These are phyloP conservation scores for Pemphigus obesinymphae DNA, from an alignment of 1,140 invertebrate species.

Conservation along the genomic window DNA sequence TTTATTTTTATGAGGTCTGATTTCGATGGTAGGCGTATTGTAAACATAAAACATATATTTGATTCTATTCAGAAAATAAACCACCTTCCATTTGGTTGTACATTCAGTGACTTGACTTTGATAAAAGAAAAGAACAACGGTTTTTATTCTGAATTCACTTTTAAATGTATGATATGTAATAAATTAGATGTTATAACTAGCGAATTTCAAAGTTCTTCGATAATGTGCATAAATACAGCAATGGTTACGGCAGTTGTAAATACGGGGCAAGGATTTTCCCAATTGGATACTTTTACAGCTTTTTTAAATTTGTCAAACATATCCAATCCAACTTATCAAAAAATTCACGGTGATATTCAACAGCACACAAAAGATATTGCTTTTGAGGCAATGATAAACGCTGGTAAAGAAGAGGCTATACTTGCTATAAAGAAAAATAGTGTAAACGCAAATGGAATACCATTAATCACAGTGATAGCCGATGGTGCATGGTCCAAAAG, in stretches of 20 bases:
- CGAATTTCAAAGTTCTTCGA: not conserved
- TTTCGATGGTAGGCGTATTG: too few species aligned
- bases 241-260: not conserved
- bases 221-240: not conserved
- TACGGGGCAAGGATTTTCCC: not conserved
- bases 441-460: not conserved
- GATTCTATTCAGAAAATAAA: too few species aligned
- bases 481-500: not conserved
- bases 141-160: not conserved
- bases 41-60: too few species aligned
- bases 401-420: not conserved
- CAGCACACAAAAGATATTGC: not conserved
- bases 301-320: not conserved
- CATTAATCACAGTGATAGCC: not conserved
- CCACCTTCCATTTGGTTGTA: too few species aligned
- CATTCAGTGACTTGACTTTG: too few species aligned
- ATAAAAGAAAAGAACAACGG: not conserved
- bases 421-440: not conserved
- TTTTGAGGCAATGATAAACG: not conserved
- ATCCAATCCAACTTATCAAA: not conserved
- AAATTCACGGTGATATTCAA: not conserved
- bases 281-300: not conserved
- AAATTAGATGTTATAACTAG: not conserved
- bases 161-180: not conserved
- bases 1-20: too few species aligned